Conservation (phyloP, 2,797 vertebrate genomes). For the Eulemur rubriventer region DNA sequence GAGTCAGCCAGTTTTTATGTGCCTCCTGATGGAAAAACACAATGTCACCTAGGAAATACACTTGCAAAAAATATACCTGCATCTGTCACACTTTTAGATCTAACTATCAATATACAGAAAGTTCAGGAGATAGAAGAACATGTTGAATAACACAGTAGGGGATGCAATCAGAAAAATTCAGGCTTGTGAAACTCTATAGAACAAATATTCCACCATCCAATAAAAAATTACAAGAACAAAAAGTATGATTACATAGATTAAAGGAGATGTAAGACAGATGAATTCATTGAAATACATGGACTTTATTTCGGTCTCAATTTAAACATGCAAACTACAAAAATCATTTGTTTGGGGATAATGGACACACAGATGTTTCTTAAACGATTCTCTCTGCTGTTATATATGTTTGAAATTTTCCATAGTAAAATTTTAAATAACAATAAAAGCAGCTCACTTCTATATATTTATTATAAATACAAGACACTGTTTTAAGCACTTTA, state of each 20-base stretch:
- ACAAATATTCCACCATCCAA: neutral
- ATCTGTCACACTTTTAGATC: neutral
- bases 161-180: neutral
- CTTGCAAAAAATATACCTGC: neutral
- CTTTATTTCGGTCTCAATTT: neutral
- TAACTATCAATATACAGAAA: neutral
- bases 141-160: neutral
- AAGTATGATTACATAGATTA: neutral
- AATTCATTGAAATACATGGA: neutral
- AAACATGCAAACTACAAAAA: slow-evolving; percentile 1
- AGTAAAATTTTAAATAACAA: slow-evolving; percentile 16
- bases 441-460: neutral
- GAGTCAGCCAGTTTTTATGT: neutral
- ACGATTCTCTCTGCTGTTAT: neutral
- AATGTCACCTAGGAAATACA: neutral
- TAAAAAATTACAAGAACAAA: neutral
- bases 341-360: neutral
- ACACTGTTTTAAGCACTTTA: neutral
- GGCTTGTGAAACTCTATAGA: neutral
- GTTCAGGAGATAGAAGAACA: neutral
- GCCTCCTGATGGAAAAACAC: neutral
- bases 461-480: neutral
- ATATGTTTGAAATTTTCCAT: neutral
- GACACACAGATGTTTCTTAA: neutral
- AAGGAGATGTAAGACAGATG: neutral